A percentile compares a stretch with the other conserved stretches of the same genome.
Conservation (phyloP, 2,113 vertebrate species). For the Lonchura striata region DNA sequence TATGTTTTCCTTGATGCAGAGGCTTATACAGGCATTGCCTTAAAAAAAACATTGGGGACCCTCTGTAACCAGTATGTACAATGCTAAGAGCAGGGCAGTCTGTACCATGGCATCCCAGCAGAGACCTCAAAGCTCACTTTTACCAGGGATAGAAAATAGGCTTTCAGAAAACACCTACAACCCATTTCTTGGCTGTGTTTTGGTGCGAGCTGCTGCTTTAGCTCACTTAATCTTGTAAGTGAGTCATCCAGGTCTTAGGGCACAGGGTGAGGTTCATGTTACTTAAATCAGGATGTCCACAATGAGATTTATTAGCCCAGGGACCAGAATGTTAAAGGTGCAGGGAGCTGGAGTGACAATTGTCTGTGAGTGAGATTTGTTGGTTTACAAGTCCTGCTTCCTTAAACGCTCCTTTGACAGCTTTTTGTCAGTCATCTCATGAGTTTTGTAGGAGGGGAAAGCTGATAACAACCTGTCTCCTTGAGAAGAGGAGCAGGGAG, state of each 20-base stretch:
- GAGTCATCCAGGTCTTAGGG: neutral
- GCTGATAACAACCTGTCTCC: neutral
- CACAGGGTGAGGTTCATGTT: neutral
- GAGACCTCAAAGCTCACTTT: neutral
- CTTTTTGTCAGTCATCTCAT: conserved; percentile 39
- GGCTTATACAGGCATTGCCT: neutral
- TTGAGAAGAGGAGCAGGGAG: conserved; percentile 16
- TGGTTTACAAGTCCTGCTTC: conserved; percentile 27
- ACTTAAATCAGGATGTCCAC: neutral
- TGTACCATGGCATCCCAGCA: neutral
- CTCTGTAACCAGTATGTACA: neutral
- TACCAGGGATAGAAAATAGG: neutral
- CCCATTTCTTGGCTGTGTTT: neutral
- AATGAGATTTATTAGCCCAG: neutral
- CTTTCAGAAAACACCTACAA: neutral
- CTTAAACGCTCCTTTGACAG: neutral
- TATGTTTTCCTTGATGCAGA: neutral
- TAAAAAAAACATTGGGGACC: neutral
- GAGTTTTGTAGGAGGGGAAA: conserved; percentile 18
- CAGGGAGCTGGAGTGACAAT: neutral
- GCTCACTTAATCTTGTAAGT: neutral
- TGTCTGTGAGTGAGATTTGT: neutral
- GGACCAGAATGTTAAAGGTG: neutral
- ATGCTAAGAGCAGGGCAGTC: neutral
- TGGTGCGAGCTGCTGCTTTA: neutral